A percentile compares a stretch with the other conserved stretches of the same genome.
Evolutionary conservation across 2,888 invertebrate genomes (phyloP).

Genomic region (Parnassius smintheus): DNA sequence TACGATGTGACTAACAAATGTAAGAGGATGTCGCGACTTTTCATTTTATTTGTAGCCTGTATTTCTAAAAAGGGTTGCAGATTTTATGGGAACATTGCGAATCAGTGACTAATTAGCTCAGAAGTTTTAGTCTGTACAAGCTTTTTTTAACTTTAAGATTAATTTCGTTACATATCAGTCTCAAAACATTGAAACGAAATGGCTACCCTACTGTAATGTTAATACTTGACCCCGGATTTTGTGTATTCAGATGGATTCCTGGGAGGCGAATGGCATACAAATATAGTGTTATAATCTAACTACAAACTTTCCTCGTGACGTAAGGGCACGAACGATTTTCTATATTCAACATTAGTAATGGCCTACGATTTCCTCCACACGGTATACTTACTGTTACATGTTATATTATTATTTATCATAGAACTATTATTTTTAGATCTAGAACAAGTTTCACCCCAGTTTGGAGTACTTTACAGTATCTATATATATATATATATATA

Average conservation of each 20-base stretch:
- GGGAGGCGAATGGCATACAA: constrained; percentile 15
- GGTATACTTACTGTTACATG: not conserved
- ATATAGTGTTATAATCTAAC: constrained; percentile 11
- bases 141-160: too few relatives aligned
- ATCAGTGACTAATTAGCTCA: constrained; percentile 17
- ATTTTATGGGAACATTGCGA: constrained; percentile 20
- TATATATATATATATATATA: too few relatives aligned
- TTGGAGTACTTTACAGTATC: too few relatives aligned
- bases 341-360: constrained; percentile 4
- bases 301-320: not conserved
- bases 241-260: constrained; percentile 23
- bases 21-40: constrained; percentile 20
- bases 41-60: constrained; percentile 21
- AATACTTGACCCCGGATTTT: constrained; percentile 19
- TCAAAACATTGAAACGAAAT: constrained; percentile 3
- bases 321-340: not conserved
- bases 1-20: constrained; percentile 23
- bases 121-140: too few relatives aligned
- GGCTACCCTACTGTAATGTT: constrained; percentile 16
- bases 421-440: too few relatives aligned
- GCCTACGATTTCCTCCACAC: constrained; percentile 1
- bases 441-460: too few relatives aligned
- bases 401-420: too few relatives aligned
- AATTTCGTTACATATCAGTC: not conserved
- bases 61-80: constrained; percentile 11